Conservation (phyloP, 2,888 invertebrate genomes). For the Unio delphinus region DNA sequence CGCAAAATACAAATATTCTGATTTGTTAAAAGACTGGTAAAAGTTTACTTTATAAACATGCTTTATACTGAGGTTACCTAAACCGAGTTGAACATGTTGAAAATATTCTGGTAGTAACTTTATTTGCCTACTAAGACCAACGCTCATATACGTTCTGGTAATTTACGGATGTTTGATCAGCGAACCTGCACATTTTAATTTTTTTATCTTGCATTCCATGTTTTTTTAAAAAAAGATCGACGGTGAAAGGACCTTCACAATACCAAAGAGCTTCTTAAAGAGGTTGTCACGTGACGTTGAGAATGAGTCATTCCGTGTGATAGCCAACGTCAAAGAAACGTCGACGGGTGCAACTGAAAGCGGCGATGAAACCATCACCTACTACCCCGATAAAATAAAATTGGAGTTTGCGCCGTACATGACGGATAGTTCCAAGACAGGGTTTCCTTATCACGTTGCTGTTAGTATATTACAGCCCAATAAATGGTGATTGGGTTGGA, state of each 20-base stretch:
- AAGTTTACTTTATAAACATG: too few species aligned
- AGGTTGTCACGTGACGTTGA: constrained; percentile 20
- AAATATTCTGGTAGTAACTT: not conserved
- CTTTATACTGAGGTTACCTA: not conserved
- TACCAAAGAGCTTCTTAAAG: constrained; percentile 19
- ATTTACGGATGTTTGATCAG: too few species aligned
- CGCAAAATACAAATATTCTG: too few species aligned
- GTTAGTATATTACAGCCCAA: constrained; percentile 5
- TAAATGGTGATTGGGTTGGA: not conserved
- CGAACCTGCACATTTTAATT: too few species aligned
- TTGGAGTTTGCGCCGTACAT: constrained; percentile 36
- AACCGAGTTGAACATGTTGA: not conserved
- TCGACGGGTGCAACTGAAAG: constrained; percentile 90
- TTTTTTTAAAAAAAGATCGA: constrained; percentile 27
- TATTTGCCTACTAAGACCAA: not conserved
- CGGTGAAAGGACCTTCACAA: constrained; percentile 27
- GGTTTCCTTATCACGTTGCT: constrained; percentile 15
- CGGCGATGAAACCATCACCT: constrained; percentile 79
- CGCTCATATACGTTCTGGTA: not conserved
- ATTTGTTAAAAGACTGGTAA: too few species aligned
- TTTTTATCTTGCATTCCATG: not conserved
- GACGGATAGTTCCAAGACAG: constrained; percentile 38
- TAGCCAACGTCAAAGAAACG: constrained; percentile 91
- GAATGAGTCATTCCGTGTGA: constrained; percentile 20
- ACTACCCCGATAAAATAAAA: constrained; percentile 82